These are phyloP conservation scores for Gymnothorax reevesii DNA, from an alignment of 2,797 vertebrate species.

Conservation along the genomic window DNA sequence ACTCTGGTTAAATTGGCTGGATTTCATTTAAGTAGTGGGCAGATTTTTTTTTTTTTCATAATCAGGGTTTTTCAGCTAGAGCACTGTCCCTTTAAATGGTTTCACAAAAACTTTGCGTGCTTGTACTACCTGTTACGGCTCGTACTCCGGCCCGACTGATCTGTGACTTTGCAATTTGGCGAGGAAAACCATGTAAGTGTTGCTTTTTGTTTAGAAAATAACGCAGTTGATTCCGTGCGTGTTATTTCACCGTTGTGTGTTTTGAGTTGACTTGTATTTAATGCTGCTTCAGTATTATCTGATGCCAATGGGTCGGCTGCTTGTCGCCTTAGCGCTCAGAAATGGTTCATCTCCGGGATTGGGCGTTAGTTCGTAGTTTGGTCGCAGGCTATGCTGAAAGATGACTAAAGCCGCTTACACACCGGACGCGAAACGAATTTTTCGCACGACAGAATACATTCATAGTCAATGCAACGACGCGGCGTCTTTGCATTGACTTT, in stretches of 20 bases:
- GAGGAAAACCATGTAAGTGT: slow-evolving; percentile 3
- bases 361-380: background rate
- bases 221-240: background rate
- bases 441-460: too few species aligned
- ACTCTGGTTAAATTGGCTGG: too few species aligned
- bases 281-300: background rate
- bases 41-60: background rate
- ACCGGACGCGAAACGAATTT: too few species aligned
- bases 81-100: slow-evolving; percentile 13
- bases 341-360: background rate
- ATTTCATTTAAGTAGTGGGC: too few species aligned
- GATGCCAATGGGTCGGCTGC: background rate
- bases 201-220: background rate
- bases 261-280: background rate
- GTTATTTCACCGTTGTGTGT: background rate
- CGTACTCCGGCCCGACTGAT: background rate
- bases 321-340: background rate
- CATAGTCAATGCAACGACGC: too few species aligned
- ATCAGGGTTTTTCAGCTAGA: background rate
- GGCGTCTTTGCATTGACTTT: too few species aligned
- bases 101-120: background rate
- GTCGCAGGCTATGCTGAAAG: background rate
- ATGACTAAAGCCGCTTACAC: background rate
- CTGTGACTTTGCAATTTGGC: background rate
- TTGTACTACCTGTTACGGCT: slow-evolving; percentile 11